Base-by-base conservation (phyloP, 2,888 invertebrate genomes). In the Busseola fusca region DNA sequence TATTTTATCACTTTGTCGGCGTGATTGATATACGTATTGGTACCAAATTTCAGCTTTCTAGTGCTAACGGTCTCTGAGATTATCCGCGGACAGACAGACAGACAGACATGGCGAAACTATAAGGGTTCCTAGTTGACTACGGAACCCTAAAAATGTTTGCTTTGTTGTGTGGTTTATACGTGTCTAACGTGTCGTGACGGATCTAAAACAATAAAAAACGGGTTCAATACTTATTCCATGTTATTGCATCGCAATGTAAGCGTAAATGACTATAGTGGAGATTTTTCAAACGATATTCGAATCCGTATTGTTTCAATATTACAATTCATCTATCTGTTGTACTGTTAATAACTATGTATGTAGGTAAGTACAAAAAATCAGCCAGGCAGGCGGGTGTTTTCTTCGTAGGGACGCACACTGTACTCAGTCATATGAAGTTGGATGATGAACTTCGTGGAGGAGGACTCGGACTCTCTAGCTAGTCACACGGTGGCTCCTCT, bases 161-260 rank as follows among this genome's bases (percentile, higher is more conserved):
- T n/a, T n/a, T n/a, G n/a, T n/a, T n/a, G n/a, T n/a, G n/a, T n/a
- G n/a, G n/a, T n/a, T n/a, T n/a, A n/a, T n/a, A n/a, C n/a, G n/a
- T n/a, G n/a, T n/a, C n/a, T n/a, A n/a, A n/a, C n/a, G n/a, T n/a
- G n/a, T n/a, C n/a, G n/a, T n/a, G n/a, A n/a, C n/a, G 4, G 25
- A 42, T 27, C 78, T 78, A 40, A 40, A 80, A 80, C 37, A 74
- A 63, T 37, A 30, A 62, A 58, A 40, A 25, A 70, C 42, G 14
- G 9, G 16, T 52, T 52, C 40, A 21, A 12, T 7, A n/a, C 1
- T 18, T 16, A 21, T n/a, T 1, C 9, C 18, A 42, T 30, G 18
- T 42, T 18, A 18, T 12, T 18, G 21, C 25, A 52, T 25, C 7
- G 25, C 7, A 50, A n/a, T 18, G 18, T 18, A 18, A 25, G 10